Evolutionary conservation across 2,888 invertebrate species (phyloP), one percentile per base, ranked within the genome.

Genomic region (Tolmerus cingulatus): DNA sequence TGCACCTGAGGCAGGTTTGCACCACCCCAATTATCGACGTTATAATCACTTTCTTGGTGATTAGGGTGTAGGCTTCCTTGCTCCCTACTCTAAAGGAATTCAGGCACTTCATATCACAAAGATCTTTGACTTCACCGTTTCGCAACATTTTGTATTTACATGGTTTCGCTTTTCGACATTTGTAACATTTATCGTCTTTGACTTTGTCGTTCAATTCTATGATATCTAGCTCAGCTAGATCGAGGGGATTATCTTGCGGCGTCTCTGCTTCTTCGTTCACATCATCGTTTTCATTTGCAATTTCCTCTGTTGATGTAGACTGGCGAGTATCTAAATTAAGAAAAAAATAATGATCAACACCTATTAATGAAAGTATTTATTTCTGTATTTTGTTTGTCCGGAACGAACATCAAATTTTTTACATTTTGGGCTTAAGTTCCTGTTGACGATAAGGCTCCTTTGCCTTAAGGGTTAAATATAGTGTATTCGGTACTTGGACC

Each of bases 41-140:
- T 40, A 93, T 92, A 16, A 91, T 91, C 23, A 91, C 90, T 89
- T 93, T 93, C 2, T 91, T 89, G 3, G 90, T 87, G 2, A 90
- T 87, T 5, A 90, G 27, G 12, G 87, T 88, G 86, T 89, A 90
- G 81, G 91, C 91, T 79, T 91, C 88, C 89, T 92, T 91, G 89
- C 94, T 91, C 19, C 91, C 91, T 0, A 90, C 89, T 90, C 93
- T 93, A 89, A 94, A 94, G 5, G 88, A 89, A 86, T 92, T 92
- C 16, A 94, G 90, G 90, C 95, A 95, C 27, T 91, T 90, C 19
- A 94, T 92, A 43, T 90, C 91, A 90, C 95, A 95, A 30, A 95
- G 89, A 89, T 91, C 92, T 86, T 89, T 88, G 5, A 88, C 88
- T 46, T 92, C 92, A 8, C 90, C 90, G 1, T 93, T 92, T 88